These are phyloP conservation scores for Sycobia sp. DNA, from an alignment of 1,140 invertebrate species.

Conservation along the genomic window DNA sequence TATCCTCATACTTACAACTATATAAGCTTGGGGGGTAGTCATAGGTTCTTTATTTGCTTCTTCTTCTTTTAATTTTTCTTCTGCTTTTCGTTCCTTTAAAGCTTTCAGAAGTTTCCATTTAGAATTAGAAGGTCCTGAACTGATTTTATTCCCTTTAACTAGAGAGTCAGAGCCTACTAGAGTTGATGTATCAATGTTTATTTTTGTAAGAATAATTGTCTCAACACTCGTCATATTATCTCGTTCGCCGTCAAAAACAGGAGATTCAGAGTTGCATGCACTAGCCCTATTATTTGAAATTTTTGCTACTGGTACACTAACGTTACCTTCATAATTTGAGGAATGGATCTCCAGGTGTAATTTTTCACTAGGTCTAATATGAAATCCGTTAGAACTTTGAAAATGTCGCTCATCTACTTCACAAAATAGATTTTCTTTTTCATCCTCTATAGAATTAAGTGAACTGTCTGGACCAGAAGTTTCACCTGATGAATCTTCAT, in stretches of 20 bases:
- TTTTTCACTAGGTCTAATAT: constrained; percentile 52
- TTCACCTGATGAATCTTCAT: constrained; percentile 74
- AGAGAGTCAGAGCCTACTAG: constrained; percentile 50
- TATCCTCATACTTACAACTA: constrained; percentile 57
- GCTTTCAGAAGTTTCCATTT: constrained; percentile 91
- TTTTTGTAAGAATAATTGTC: constrained; percentile 62
- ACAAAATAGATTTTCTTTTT: constrained; percentile 60
- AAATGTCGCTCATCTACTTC: constrained; percentile 51
- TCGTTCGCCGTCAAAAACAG: constrained; percentile 52
- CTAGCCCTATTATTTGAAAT: constrained; percentile 55
- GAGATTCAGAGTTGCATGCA: constrained; percentile 56
- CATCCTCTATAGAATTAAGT: constrained; percentile 73
- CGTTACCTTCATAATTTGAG: constrained; percentile 55
- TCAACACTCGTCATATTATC: constrained; percentile 51
- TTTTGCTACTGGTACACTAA: constrained; percentile 55
- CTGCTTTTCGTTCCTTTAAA: constrained; percentile 85
- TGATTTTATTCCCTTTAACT: constrained; percentile 59
- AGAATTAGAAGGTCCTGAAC: constrained; percentile 69
- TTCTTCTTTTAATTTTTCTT: constrained; percentile 76
- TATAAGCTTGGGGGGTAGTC: constrained; percentile 51
- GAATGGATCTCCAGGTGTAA: constrained; percentile 47
- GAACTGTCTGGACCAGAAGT: constrained; percentile 87
- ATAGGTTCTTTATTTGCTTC: constrained; percentile 64
- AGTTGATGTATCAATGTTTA: constrained; percentile 60
- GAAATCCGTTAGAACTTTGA: constrained; percentile 52